These are phyloP conservation scores for Drosophila falleni DNA, from an alignment of 2,888 invertebrate genomes.

Conservation along the genomic window DNA sequence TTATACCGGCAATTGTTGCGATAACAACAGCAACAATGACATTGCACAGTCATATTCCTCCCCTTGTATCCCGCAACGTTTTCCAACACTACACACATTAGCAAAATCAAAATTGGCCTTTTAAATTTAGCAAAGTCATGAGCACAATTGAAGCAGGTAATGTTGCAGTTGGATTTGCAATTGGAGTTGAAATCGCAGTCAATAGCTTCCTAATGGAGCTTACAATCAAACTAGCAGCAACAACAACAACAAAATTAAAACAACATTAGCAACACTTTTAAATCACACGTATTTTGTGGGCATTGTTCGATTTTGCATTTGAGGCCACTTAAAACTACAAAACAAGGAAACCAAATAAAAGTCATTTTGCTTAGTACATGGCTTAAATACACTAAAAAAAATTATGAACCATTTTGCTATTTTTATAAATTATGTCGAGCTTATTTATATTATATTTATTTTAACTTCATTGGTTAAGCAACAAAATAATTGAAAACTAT, in stretches of 20 bases:
- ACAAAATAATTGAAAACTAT: too few species aligned
- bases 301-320: constrained; percentile 34
- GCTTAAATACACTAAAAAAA: neutral
- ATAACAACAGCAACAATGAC: constrained; percentile 10
- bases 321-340: constrained; percentile 52
- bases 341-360: constrained; percentile 22
- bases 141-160: constrained; percentile 2
- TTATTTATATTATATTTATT: too few species aligned
- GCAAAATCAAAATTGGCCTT: constrained; percentile 36
- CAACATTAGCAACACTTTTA: constrained; percentile 33
- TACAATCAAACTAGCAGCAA: constrained; percentile 37
- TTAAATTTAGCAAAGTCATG: constrained; percentile 56
- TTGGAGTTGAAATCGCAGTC: constrained; percentile 5
- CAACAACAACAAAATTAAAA: constrained; percentile 7
- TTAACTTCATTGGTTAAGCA: too few species aligned
- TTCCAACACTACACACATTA: constrained; percentile 23
- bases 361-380: neutral
- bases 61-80: neutral
- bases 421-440: too few species aligned
- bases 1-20: constrained; percentile 9
- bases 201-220: constrained; percentile 40
- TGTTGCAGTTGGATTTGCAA: neutral
- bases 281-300: constrained; percentile 28
- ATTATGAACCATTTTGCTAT: too few species aligned
- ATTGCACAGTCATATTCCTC: neutral